phyloP scores from a whole-genome alignment of 2,888 invertebrate species.

The Tetheella fluctuosa region DNA sequence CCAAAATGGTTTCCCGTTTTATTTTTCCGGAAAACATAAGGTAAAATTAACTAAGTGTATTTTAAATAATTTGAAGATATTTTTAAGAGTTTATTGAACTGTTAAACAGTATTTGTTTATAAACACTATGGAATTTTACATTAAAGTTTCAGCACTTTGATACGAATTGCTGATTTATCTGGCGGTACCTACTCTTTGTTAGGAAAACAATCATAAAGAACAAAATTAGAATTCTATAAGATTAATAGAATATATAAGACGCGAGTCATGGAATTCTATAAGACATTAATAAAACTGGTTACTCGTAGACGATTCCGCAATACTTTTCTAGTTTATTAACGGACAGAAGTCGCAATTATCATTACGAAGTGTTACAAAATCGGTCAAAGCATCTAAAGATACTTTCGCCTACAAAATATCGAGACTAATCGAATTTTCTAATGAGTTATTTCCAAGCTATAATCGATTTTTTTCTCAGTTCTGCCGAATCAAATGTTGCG shows the following conservation, averaged over 20 bases:
- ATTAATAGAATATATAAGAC: no score
- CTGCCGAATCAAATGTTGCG: background rate
- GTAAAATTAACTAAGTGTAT: background rate
- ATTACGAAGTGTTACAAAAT: slow-evolving; percentile 13
- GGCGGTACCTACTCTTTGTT: no score
- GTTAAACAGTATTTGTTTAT: background rate
- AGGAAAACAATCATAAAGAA: no score
- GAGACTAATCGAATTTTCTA: slow-evolving; percentile 9
- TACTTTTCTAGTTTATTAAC: background rate
- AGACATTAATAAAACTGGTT: background rate
- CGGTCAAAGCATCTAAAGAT: slow-evolving; percentile 1
- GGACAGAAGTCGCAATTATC: background rate
- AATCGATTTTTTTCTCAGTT: slow-evolving; percentile 11
- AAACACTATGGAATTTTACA: no score
- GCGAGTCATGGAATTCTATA: no score
- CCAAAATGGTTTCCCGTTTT: background rate
- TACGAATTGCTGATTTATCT: no score
- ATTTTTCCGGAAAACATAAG: no score
- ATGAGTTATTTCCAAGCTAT: slow-evolving; percentile 13
- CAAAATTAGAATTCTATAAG: no score
- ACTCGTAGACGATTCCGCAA: background rate
- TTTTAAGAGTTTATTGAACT: background rate
- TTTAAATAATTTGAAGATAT: background rate
- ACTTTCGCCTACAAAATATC: slow-evolving; percentile 4
- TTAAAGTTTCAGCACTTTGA: no score